These are phyloP conservation scores for Azorinus chamasolen DNA, from an alignment of 2,888 invertebrate genomes.

Conservation along the genomic window DNA sequence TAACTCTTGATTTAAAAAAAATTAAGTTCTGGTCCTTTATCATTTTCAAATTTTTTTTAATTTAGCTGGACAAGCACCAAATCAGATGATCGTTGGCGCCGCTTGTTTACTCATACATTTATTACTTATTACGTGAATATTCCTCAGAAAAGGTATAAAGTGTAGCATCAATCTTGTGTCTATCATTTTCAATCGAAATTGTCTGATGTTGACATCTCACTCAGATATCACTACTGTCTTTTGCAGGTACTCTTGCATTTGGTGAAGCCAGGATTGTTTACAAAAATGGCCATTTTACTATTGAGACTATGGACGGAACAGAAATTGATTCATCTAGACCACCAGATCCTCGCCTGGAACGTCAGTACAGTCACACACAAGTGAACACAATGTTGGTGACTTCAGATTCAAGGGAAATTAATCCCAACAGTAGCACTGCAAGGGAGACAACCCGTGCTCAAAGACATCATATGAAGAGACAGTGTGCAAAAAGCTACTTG, in stretches of 20 bases:
- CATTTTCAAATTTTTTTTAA: too few species aligned
- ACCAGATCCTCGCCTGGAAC: conserved; percentile 13
- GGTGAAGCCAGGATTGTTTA: conserved; percentile 68
- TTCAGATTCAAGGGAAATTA: conserved; percentile 4
- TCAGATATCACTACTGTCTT: too few species aligned
- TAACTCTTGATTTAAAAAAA: too few species aligned
- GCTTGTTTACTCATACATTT: too few species aligned
- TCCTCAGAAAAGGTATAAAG: too few species aligned
- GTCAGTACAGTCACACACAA: conserved; percentile 5
- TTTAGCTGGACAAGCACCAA: too few species aligned
- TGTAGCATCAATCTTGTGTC: too few species aligned
- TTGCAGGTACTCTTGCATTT: conserved; percentile 63
- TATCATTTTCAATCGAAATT: too few species aligned
- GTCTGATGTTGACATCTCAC: too few species aligned
- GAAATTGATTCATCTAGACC: conserved; percentile 45
- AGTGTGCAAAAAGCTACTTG: conserved; percentile 46
- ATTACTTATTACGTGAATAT: too few species aligned
- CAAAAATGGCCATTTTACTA: conserved; percentile 72
- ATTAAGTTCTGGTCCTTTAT: too few species aligned
- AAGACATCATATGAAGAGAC: conserved; percentile 46
- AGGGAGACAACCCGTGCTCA: conserved; percentile 43
- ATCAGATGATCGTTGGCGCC: too few species aligned
- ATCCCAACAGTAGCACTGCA: conserved; percentile 10
- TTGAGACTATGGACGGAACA: conserved; percentile 65
- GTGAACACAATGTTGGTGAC: conserved; percentile 44